Base-by-base conservation (phyloP, 1,140 invertebrate species). In the Drosophila leontia region DNA sequence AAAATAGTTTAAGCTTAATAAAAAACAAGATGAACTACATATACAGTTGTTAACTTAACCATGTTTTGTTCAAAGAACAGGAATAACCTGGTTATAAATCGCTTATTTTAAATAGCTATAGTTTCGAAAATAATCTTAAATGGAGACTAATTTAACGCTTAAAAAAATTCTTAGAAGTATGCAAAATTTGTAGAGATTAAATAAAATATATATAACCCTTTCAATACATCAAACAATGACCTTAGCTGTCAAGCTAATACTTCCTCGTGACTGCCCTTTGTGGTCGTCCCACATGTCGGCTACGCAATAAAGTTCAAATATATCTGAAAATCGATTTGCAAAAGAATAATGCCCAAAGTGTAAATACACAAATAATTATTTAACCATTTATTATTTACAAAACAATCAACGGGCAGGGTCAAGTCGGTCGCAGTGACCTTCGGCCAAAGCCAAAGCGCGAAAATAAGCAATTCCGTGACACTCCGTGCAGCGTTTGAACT, bases 331-430 rank as follows among this genome's bases (percentile, higher is more conserved):
- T 71, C 47, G 47, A 51, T 67, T 63, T 17, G 6, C 13, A 4
- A 44, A 44, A 35, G 7, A 11, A n/a, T 41, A 8, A 35, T 61
- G 29, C 9, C 5, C 23, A 0, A n/a, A 19, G 17, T 13, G 13
- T 39, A 56, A 29, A 29, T 75, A 19, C 15, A 11, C 35, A 60
- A 51, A 58, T 50, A 56, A 65, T 78, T 72, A 65, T 61, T 65
- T 81, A 23, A 7, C 3, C 44, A 78, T 79, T 70, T 67, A 75
- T 83, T 82, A 82, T 82, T 82, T 79, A 75, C 58, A 57, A 47
- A 70, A 71, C 48, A 77, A 62, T 65, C 45, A 82, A 42, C 50
- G n/a, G 15, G 23, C 60, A 82, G 44, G 74, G 74, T 59, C 74
- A 55, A 47, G 45, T n/a, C 26, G 32, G 45, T 29, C 17, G 19